Evolutionary conservation across 2,888 invertebrate genomes (phyloP), one percentile per base, ranked within the genome.

Genomic region (Nomada lathburiana): DNA sequence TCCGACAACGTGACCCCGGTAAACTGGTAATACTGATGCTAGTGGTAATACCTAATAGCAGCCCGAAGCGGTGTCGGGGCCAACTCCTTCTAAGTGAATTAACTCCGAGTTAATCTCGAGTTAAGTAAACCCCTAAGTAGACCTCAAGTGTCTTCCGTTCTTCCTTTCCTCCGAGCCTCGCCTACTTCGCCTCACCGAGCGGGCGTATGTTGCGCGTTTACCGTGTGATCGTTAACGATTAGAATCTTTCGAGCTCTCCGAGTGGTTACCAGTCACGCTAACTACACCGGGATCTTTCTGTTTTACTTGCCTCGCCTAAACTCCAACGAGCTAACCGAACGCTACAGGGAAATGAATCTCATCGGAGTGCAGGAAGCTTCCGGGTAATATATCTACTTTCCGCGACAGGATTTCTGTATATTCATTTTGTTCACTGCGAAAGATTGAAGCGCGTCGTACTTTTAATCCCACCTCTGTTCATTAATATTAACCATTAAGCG

Each of bases 31-130:
- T 92, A 91, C 91, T 90, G 91, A 92, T 92, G 87, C 83, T 86
- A 89, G 89, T 89, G 89, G 90, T 92, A 91, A 92, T 92, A 90
- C 90, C 82, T 92, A 92, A 92, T 91, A 92, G 92, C 88, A 91
- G 93, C 93, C 92, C 88, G 88, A 85, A 92, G 93, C 92, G 87
- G 89, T 90, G 90, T 82, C 90, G 86, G 90, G 88, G 90, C 89
- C 90, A 91, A 92, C 91, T 92, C 91, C 91, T 91, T 90, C 90
- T 92, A 93, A 93, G 90, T 92, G 92, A 93, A 93, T 94, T 93
- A 94, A 92, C 91, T 92, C 91, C 91, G 91, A 93, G 92, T 93
- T 93, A 93, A 94, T 93, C 92, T 90, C 86, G 90, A 94, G 93
- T 93, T 93, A 92, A 93, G 93, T 90, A 90, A 92, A 92, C 91